Conservation (phyloP, 2,888 invertebrate species). For the Zygogramma bicolorata region DNA sequence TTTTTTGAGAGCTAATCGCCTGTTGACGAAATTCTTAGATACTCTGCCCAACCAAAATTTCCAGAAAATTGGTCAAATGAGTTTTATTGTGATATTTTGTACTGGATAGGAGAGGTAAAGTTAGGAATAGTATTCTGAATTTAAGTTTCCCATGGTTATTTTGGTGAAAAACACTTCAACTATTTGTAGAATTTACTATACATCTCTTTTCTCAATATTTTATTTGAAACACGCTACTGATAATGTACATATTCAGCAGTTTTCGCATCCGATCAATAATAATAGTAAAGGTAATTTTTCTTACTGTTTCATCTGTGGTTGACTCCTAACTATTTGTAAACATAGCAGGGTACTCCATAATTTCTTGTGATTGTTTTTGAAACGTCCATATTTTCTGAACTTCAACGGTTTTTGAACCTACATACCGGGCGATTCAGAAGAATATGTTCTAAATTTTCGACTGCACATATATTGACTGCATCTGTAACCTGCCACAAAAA, state of each 20-base stretch:
- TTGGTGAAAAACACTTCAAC: neutral
- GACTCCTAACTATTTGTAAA: conserved; percentile 47
- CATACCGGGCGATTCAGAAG: conserved; percentile 55
- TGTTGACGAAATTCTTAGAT: no score
- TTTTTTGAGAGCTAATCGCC: no score
- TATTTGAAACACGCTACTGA: neutral
- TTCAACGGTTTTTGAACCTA: conserved; percentile 28
- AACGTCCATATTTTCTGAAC: conserved; percentile 60
- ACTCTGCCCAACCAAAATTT: no score
- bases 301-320: conserved; percentile 45
- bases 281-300: neutral
- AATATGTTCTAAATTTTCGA: conserved; percentile 54
- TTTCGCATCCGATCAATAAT: neutral
- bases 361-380: conserved; percentile 58
- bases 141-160: neutral
- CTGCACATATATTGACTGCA: conserved; percentile 62
- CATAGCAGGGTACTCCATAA: conserved; percentile 61
- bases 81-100: neutral
- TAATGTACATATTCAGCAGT: neutral
- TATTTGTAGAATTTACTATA: neutral
- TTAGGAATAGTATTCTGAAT: neutral
- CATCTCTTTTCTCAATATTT: neutral
- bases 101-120: neutral
- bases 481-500: conserved; percentile 61
- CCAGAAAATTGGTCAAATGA: no score